These are phyloP conservation scores for Ceriagrion tenellum DNA, from an alignment of 2,888 invertebrate genomes.

Conservation along the genomic window DNA sequence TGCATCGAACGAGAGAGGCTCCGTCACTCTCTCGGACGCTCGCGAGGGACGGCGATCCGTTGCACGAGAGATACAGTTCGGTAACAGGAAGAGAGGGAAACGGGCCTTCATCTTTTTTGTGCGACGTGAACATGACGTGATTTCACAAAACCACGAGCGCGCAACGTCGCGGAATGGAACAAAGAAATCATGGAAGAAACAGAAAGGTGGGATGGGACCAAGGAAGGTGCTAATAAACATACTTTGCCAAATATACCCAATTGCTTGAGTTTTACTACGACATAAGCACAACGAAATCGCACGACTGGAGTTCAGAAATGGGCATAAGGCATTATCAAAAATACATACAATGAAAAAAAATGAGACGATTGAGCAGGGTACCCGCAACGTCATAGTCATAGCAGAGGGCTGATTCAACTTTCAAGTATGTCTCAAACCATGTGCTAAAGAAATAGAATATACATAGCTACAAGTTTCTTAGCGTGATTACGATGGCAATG, in stretches of 20 bases:
- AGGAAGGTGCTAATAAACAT: background rate
- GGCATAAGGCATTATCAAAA: no score
- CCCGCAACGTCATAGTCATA: no score
- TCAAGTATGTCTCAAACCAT: no score
- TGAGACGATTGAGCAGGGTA: background rate
- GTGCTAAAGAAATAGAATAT: no score
- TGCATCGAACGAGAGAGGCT: background rate
- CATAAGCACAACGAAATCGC: no score
- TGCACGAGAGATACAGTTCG: background rate
- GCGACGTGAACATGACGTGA: slow-evolving; percentile 5
- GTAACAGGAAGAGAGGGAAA: slow-evolving; percentile 59
- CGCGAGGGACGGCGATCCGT: background rate
- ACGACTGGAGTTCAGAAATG: no score
- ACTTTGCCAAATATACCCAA: background rate
- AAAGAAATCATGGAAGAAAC: background rate
- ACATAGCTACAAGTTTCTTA: no score
- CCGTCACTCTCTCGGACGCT: background rate
- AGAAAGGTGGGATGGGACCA: background rate
- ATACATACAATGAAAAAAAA: background rate
- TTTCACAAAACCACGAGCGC: slow-evolving; percentile 41
- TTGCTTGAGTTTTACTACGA: background rate
- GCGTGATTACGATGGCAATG: no score
- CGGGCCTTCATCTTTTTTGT: slow-evolving; percentile 38
- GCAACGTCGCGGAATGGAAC: slow-evolving; percentile 25
- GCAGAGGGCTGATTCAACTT: no score